Percentiles rank a stretch among this genome's conserved stretches.
Evolutionary conservation across 2,888 invertebrate species (phyloP).

Genomic region (Oligia fasciuncula): DNA sequence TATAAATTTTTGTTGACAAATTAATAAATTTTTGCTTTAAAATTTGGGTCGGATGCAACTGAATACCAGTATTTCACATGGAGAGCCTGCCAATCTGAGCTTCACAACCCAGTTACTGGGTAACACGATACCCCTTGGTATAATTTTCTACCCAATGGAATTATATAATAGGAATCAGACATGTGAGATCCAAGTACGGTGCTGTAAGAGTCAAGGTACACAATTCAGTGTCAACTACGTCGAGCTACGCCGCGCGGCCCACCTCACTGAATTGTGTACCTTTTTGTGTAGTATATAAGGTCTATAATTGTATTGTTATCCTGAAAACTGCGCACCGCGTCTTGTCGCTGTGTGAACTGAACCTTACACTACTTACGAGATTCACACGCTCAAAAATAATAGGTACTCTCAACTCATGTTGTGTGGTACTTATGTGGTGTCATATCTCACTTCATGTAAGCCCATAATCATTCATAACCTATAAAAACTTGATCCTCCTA

Average conservation of each 20-base stretch:
- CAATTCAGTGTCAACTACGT: no score
- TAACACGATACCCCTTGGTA: background rate
- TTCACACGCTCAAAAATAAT: background rate
- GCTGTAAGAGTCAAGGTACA: no score
- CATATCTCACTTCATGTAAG: slow-evolving; percentile 2
- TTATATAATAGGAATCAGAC: background rate
- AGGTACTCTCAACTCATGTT: background rate
- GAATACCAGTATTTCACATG: background rate
- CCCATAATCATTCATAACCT: background rate
- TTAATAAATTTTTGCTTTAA: background rate
- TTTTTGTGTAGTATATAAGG: no score
- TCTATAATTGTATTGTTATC: no score
- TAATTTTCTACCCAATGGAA: background rate
- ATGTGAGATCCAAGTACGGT: background rate
- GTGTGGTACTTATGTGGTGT: background rate
- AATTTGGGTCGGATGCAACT: background rate
- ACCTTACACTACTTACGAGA: background rate
- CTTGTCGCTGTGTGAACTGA: no score
- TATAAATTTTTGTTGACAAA: background rate
- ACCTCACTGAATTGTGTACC: no score
- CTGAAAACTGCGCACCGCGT: no score
- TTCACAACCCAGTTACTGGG: background rate
- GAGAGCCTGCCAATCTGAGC: background rate
- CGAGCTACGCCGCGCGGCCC: no score
- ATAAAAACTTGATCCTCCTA: slow-evolving; percentile 17